phyloP scores from a whole-genome alignment of 2,888 invertebrate genomes.

The Agrotis exclamationis region DNA sequence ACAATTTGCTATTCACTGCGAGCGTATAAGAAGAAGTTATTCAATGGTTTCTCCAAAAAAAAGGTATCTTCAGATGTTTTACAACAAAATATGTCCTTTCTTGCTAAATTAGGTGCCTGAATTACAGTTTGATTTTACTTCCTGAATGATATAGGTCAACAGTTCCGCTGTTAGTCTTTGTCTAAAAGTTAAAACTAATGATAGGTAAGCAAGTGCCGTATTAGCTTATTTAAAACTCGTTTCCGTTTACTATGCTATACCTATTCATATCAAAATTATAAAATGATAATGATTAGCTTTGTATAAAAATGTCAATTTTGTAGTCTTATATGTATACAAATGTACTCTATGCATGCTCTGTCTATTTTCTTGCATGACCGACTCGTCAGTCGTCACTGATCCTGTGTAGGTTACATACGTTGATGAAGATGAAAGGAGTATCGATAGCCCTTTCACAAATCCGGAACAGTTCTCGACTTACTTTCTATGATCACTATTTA shows the following conservation, averaged over 20 bases:
- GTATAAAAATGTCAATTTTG: background rate
- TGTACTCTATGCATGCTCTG: too few species aligned
- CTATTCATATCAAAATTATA: slow-evolving; percentile 4
- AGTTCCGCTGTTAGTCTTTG: background rate
- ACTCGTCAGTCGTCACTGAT: slow-evolving; percentile 22
- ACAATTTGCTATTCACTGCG: background rate
- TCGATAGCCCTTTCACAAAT: background rate
- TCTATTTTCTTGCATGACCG: slow-evolving; percentile 20
- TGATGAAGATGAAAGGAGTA: slow-evolving; percentile 5
- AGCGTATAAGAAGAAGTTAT: background rate
- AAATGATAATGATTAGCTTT: slow-evolving; percentile 25
- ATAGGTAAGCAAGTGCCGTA: background rate
- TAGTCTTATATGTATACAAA: background rate
- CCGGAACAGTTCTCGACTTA: background rate
- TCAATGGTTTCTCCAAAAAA: background rate
- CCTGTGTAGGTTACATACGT: background rate
- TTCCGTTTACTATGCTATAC: background rate
- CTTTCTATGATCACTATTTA: slow-evolving; percentile 15
- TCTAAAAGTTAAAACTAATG: background rate
- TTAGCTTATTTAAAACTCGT: background rate
- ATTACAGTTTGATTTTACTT: too few species aligned
- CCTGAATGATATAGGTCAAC: too few species aligned
- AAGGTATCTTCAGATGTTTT: too few species aligned
- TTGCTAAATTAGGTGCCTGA: too few species aligned
- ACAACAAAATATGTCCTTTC: too few species aligned